Percentiles rank a stretch among this genome's conserved stretches.
These are phyloP conservation scores for Plodia interpunctella DNA, from an alignment of 1,140 invertebrate genomes.

Conservation along the genomic window DNA sequence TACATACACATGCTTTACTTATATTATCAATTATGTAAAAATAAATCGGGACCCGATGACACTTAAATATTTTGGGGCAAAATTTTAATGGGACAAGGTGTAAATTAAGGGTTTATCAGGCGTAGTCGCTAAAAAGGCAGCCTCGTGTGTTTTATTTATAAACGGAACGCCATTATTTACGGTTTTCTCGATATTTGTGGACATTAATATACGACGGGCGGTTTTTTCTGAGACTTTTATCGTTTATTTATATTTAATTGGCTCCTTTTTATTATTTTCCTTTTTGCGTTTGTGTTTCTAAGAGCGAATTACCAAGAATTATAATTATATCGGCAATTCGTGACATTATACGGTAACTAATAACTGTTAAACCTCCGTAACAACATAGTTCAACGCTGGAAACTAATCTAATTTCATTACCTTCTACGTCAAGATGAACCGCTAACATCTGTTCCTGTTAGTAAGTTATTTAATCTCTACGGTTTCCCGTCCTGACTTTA, in stretches of 20 bases:
- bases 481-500: too few relatives aligned
- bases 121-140: background rate
- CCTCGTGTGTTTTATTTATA: background rate
- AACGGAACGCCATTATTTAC: background rate
- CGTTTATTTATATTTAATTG: conserved; percentile 7
- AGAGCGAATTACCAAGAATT: background rate
- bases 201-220: background rate
- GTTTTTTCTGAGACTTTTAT: background rate
- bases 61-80: background rate
- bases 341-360: too few relatives aligned
- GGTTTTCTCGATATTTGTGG: conserved; percentile 4
- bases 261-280: background rate
- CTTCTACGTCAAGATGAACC: too few relatives aligned
- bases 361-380: too few relatives aligned
- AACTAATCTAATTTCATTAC: too few relatives aligned
- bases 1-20: too few relatives aligned
- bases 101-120: background rate
- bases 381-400: too few relatives aligned
- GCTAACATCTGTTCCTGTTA: too few relatives aligned
- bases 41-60: background rate
- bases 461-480: too few relatives aligned
- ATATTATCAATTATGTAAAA: too few relatives aligned
- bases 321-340: too few relatives aligned
- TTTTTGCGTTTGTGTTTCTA: background rate
- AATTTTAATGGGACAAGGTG: background rate